Evolutionary conservation across 2,113 vertebrate genomes (phyloP).

Genomic region (Erythrocercus mccallii): DNA sequence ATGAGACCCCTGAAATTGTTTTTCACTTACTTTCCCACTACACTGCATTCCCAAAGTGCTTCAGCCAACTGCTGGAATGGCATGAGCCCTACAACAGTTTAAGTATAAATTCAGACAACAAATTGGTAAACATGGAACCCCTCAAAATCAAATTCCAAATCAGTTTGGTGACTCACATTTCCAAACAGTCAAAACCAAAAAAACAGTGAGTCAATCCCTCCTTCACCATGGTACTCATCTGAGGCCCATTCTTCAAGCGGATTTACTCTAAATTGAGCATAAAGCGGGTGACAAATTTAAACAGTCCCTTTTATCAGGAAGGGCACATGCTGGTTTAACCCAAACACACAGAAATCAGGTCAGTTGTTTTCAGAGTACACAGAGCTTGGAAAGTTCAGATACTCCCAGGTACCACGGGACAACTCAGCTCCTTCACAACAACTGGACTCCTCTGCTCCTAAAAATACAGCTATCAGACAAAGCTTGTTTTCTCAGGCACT

Average conservation of each 20-base stretch:
- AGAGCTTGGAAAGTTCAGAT: background rate
- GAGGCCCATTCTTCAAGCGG: background rate
- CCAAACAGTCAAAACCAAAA: background rate
- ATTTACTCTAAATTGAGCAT: background rate
- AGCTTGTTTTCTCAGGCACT: background rate
- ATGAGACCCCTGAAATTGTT: fast-evolving
- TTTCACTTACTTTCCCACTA: background rate
- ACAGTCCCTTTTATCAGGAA: background rate
- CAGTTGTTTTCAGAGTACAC: background rate
- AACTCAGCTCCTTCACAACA: background rate
- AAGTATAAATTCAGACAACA: background rate
- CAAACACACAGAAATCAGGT: background rate
- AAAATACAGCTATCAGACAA: background rate
- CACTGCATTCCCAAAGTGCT: background rate
- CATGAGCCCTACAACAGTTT: background rate
- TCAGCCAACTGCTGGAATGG: background rate
- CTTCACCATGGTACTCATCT: background rate
- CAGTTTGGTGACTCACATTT: background rate
- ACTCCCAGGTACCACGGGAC: background rate
- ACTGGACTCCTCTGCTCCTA: background rate
- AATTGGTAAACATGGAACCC: background rate
- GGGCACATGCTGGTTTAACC: background rate
- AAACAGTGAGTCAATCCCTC: background rate
- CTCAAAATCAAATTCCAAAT: background rate
- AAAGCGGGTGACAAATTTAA: background rate